Conservation (phyloP, 2,797 vertebrate genomes). For the Betta splendens region DNA sequence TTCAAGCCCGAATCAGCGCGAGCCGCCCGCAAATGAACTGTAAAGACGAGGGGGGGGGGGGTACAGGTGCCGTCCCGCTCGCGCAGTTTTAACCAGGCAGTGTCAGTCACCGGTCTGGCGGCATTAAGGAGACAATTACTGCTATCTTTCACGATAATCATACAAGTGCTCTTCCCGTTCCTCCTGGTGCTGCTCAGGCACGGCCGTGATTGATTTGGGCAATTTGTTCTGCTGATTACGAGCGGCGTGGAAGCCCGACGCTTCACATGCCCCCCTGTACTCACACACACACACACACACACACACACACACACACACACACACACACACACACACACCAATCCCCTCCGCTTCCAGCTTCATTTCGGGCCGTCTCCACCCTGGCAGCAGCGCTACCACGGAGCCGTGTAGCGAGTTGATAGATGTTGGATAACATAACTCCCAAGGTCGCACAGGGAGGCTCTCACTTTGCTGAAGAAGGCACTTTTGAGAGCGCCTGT, state of each 20-base stretch:
- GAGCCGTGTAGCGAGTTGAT: slow-evolving; percentile 60
- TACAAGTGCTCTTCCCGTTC: slow-evolving; percentile 77
- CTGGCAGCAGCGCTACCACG: slow-evolving; percentile 14
- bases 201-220: slow-evolving; percentile 84
- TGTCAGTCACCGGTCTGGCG: slow-evolving; percentile 75
- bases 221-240: slow-evolving; percentile 86
- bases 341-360: slow-evolving; percentile 40
- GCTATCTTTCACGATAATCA: slow-evolving; percentile 85
- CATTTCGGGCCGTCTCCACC: slow-evolving; percentile 39
- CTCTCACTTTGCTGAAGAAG: slow-evolving; percentile 56
- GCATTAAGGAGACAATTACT: slow-evolving; percentile 83
- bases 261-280: slow-evolving; percentile 31
- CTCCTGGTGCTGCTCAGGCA: slow-evolving; percentile 63
- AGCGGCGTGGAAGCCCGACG: slow-evolving; percentile 67
- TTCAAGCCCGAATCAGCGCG: slow-evolving; percentile 70
- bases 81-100: slow-evolving; percentile 74
- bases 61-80: slow-evolving; percentile 55
- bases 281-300: slow-evolving; percentile 23
- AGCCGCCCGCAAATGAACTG: slow-evolving; percentile 47
- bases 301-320: slow-evolving; percentile 12
- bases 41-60: slow-evolving; percentile 15
- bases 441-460: slow-evolving; percentile 58
- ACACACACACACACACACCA: slow-evolving; percentile 16
- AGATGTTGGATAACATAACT: slow-evolving; percentile 66
- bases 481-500: slow-evolving; percentile 49